Conservation (phyloP, 2,113 vertebrate species). For the Myrmecobius fasciatus region DNA sequence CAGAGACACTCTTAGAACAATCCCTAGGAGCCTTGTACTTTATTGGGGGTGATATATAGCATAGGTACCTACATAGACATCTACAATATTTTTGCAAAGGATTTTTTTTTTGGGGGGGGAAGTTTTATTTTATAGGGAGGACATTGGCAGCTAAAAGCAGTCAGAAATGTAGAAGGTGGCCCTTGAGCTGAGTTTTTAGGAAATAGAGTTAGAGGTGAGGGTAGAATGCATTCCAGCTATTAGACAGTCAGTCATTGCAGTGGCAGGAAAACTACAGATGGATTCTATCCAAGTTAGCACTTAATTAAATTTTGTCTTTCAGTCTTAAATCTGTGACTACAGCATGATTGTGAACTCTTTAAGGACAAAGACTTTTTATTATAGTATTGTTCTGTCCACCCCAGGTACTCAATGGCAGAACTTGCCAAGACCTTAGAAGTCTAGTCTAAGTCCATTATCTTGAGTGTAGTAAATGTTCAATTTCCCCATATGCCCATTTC, state of each 20-base stretch:
- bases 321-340: background rate
- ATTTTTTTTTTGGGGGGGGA: background rate
- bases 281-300: background rate
- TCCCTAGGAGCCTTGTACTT: background rate
- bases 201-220: background rate
- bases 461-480: background rate
- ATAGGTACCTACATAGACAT: too few species aligned
- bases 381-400: slow-evolving; percentile 13
- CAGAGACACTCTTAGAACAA: background rate
- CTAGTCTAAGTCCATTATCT: background rate
- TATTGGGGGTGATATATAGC: too few species aligned
- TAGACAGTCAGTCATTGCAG: background rate
- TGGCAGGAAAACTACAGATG: background rate
- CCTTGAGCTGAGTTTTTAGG: background rate
- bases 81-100: background rate
- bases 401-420: background rate
- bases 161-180: background rate
- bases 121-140: background rate
- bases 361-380: background rate
- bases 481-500: background rate
- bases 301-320: background rate
- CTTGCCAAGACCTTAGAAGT: background rate
- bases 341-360: background rate
- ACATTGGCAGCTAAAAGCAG: background rate
- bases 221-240: background rate